Evolutionary conservation across 37 sponge, comb jelly and placozoan species (phyloP).

Genomic region (Mnemiopsis leidyi): DNA sequence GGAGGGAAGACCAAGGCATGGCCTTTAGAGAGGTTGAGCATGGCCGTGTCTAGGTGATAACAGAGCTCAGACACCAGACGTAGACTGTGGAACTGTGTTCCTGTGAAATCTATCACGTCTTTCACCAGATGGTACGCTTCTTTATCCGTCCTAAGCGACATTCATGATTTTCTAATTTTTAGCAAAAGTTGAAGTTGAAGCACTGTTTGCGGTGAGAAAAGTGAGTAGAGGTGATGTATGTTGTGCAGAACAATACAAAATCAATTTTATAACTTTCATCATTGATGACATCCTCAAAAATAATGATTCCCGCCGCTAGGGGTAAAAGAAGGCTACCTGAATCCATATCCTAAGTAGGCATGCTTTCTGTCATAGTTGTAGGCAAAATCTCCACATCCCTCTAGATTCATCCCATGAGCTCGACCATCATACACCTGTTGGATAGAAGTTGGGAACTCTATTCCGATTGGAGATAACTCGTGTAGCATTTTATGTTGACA

Average conservation of each 20-base stretch:
- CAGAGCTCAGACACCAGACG: neutral
- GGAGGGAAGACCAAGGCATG: slow-evolving; percentile 8
- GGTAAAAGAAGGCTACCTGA: slow-evolving; percentile 13
- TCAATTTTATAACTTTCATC: too few species aligned
- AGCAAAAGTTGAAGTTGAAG: too few species aligned
- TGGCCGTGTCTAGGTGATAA: slow-evolving; percentile 40
- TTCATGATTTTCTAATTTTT: neutral
- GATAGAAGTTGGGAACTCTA: too few species aligned
- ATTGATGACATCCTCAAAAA: too few species aligned
- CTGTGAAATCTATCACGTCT: neutral
- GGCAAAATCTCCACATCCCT: slow-evolving; percentile 56
- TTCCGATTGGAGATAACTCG: too few species aligned
- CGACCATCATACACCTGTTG: slow-evolving; percentile 41
- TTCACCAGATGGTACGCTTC: neutral
- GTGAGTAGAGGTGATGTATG: too few species aligned
- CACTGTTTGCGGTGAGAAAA: too few species aligned
- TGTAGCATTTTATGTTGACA: too few species aligned
- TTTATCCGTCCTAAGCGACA: neutral
- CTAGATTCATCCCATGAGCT: neutral
- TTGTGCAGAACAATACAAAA: too few species aligned
- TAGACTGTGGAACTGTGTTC: slow-evolving; percentile 23
- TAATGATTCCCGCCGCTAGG: too few species aligned
- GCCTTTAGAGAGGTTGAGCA: slow-evolving; percentile 26
- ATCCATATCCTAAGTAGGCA: slow-evolving; percentile 53
- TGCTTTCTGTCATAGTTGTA: slow-evolving; percentile 58